phyloP scores from a whole-genome alignment of 2,888 invertebrate genomes.

The Sacculina carcini region DNA sequence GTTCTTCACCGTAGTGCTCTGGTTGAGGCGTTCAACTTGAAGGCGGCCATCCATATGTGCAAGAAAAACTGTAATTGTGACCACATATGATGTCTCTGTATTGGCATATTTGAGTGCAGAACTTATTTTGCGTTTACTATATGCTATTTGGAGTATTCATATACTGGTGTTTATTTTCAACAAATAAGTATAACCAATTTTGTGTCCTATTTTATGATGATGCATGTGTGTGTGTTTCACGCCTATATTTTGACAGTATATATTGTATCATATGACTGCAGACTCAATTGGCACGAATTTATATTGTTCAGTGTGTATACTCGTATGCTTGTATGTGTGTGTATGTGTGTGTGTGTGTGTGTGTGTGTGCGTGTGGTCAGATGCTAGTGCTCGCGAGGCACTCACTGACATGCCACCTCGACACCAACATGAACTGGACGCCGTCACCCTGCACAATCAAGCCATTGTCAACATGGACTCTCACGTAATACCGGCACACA shows the following conservation, averaged over 20 bases:
- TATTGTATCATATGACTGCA: no score
- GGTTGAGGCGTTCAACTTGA: constrained; percentile 91
- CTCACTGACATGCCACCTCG: constrained; percentile 71
- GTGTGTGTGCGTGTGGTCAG: constrained; percentile 19
- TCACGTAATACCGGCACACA: no score
- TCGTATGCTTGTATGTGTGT: no score
- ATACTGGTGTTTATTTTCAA: no score
- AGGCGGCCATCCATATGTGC: constrained; percentile 93
- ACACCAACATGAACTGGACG: constrained; percentile 87
- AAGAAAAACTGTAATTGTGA: constrained; percentile 39
- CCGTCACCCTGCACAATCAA: constrained; percentile 89
- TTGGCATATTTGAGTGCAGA: background rate
- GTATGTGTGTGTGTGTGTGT: background rate
- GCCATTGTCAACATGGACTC: constrained; percentile 70
- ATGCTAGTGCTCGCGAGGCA: constrained; percentile 61
- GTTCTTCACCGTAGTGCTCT: constrained; percentile 83
- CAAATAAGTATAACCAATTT: no score
- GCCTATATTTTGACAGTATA: no score
- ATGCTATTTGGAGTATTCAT: no score
- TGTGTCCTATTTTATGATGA: no score
- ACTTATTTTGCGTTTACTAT: background rate
- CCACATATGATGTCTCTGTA: background rate
- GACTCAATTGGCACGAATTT: no score
- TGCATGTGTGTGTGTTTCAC: no score
- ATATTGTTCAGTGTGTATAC: no score